Base-by-base conservation (phyloP, 2,888 invertebrate species). In the Fragum whitleyi region DNA sequence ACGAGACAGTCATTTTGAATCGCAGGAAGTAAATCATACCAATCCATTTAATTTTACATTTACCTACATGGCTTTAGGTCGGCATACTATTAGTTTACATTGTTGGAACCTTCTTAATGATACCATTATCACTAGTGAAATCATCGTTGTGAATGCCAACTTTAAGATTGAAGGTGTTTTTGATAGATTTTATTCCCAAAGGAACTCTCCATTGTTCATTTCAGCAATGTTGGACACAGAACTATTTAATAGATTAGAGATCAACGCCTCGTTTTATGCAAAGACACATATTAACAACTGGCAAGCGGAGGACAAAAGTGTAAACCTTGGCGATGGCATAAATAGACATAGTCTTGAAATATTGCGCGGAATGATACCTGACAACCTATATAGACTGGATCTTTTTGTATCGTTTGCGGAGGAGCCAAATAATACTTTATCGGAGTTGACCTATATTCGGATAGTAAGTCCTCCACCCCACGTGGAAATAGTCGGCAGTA, bases 151-250 rank as follows among this genome's bases (percentile, higher is more conserved):
- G 2, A 85, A 85, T 42, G 67, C 77, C 26, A 77, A 85, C 29
- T 85, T 85, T 57, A 23, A 73, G 14, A 79, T 85, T 51, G 61
- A 65, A 39, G 88, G 88, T 2, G 71, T 85, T 11, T 88, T 88
- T 81, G 87, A 87, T 47, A 68, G 86, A 21, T 79, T 78, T 11
- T 88, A 86, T 65, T 87, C 88, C 0, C 83, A 81, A 26, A n/a
- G 14, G 3, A 26, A 71, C 7, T 82, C 82, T 1, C 86, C 88
- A 5, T 70, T 88, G 69, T 78, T 76, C 53, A 67, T 85, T 7
- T 84, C 76, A 2, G 78, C 86, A 0, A 86, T 86, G 74, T 73
- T 76, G 32, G 88, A 87, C 53, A 78, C 75, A 2, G 84, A 84
- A 76, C 59, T 88, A 9, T 81, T 85, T 16, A 86, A 79, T 59